Base-by-base conservation (phyloP, 1,140 invertebrate genomes). In the Drosophila varians region DNA sequence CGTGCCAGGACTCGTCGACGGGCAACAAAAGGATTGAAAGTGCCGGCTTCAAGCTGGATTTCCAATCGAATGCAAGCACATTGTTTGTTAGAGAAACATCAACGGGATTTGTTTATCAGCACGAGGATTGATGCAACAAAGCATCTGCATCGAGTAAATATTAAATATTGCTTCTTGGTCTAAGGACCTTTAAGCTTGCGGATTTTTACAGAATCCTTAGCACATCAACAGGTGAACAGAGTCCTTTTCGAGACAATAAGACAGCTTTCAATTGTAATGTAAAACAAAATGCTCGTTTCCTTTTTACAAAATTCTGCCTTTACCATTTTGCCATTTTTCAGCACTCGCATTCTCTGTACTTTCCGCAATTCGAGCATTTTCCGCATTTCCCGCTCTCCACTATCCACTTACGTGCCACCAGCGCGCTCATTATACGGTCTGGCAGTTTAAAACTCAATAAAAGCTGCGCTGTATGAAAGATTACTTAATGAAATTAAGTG, bases 401-500 rank as follows among this genome's bases (percentile, higher is more conserved):
- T 26, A 57, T 52, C 21, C 38, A 16, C 9, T 19, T 45, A 16
- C 36, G 38, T 42, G 38, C 25, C 31, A 12, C 14, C 40, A 16
- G 12, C 40, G 28, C 53, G 8, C 76, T 65, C 60, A 77, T 72
- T 68, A 64, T 62, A 46, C 69, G 56, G 61, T 74, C 57, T 43
- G 77, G 61, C 57, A 58, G 77, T 70, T 88, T 64, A 77, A 77
- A 87, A 88, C 74, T 77, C 77, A 87, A 87, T 87, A 82, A 88
- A 87, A 82, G 74, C 73, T 77, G 64, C 28, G 28, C 82, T 53
- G 53, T 71, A 86, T 86, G 74, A 86, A 87, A 82, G 73, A 87
- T 86, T 82, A 77, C 82, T 82, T 86, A 86, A 86, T 86, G 82
- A 86, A 86, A 86, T 86, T 86, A 86, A 82, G 77, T 87, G 82